Evolutionary conservation across 1,140 invertebrate genomes (phyloP).

Genomic region (Helicoverpa zea): DNA sequence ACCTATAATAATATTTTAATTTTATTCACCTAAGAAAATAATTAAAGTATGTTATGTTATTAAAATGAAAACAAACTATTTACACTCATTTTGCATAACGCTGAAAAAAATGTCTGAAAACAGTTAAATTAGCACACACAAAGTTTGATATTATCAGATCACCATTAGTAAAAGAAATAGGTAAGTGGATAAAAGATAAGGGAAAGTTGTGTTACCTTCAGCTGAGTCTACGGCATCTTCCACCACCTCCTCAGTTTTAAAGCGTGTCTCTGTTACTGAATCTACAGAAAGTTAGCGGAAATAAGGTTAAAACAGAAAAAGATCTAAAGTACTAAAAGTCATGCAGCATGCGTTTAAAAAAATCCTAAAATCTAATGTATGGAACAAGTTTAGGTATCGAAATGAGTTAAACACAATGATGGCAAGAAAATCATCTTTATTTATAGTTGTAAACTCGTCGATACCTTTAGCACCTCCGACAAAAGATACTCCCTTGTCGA

Average conservation of each 20-base stretch:
- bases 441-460: constrained; percentile 7
- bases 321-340: constrained; percentile 1
- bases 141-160: neutral
- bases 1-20: constrained; percentile 11
- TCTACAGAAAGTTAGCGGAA: constrained; percentile 61
- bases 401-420: constrained; percentile 11
- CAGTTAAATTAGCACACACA: neutral
- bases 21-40: neutral
- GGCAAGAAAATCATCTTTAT: constrained; percentile 14
- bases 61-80: neutral
- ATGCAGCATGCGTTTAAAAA: constrained; percentile 17
- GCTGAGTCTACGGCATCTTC: constrained; percentile 39
- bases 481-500: constrained; percentile 56
- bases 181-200: constrained; percentile 2
- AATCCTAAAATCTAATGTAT: neutral
- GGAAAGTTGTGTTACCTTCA: constrained; percentile 54
- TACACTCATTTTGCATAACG: too few relatives aligned
- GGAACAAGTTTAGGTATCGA: neutral
- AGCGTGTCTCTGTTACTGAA: constrained; percentile 59
- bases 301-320: constrained; percentile 47
- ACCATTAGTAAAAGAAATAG: constrained; percentile 39
- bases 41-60: neutral
- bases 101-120: neutral
- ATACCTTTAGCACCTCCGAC: constrained; percentile 66
- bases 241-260: constrained; percentile 60